These are phyloP conservation scores for Ichneumoninae sp. DNA, from an alignment of 2,888 invertebrate genomes.

Conservation along the genomic window DNA sequence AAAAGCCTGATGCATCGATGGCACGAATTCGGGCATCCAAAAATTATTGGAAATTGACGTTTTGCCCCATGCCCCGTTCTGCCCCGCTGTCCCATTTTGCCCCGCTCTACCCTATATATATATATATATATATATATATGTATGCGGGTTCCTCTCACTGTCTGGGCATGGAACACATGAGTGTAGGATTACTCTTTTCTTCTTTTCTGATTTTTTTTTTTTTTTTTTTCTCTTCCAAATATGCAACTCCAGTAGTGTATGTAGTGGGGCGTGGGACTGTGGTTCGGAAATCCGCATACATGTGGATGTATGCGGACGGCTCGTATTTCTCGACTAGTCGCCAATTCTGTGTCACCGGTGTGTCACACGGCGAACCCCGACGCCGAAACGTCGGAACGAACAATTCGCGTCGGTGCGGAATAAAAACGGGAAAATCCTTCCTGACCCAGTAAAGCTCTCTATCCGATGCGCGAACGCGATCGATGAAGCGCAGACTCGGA, in stretches of 20 bases:
- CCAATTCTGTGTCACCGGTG: conserved; percentile 31
- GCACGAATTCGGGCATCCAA: too few relatives aligned
- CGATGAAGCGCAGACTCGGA: conserved; percentile 4
- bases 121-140: too few relatives aligned
- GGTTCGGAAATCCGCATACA: not conserved
- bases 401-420: conserved; percentile 29
- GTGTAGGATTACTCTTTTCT: conserved; percentile 38
- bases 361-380: conserved; percentile 10
- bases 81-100: too few relatives aligned
- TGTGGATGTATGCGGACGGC: not conserved
- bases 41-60: too few relatives aligned
- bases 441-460: conserved; percentile 43
- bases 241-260: conserved; percentile 17
- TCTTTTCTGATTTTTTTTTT: conserved; percentile 21
- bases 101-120: too few relatives aligned
- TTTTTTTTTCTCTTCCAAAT: conserved; percentile 36
- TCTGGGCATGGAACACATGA: conserved; percentile 4
- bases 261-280: not conserved
- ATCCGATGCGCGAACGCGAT: not conserved
- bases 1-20: too few relatives aligned
- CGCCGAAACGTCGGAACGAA: conserved; percentile 31
- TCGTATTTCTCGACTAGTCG: conserved; percentile 41
- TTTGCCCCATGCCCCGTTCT: too few relatives aligned
- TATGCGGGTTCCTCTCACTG: not conserved
- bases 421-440: conserved; percentile 38